Base-by-base conservation (phyloP, 92 coral and sea anemone genomes). In the Palythoa heliodiscus region DNA sequence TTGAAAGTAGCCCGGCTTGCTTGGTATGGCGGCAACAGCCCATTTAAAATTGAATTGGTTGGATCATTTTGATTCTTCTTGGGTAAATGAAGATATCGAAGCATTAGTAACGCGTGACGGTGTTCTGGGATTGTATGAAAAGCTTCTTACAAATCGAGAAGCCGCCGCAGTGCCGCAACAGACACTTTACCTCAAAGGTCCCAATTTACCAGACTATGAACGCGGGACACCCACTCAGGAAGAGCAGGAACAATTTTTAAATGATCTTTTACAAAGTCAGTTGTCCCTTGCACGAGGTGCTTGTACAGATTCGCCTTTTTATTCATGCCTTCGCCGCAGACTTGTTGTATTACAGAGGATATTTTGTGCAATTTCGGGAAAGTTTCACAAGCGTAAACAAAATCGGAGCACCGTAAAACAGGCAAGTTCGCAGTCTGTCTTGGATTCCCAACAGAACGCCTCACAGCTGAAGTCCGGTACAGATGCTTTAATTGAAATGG, bases 41-140 rank as follows among this genome's bases (percentile, higher is more conserved):
- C 83, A 90, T 52, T 74, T 84, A 52, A 89, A 91, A 88, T 69
- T 93, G 48, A 93, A 93, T 63, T 89, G 95, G 95, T 67, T 93
- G 87, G 97, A 93, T 73, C 97, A 93, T 84, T 93, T 93, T 69
- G 93, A 93, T 89, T 89, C 95, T 66, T 85, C 94, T 16, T 93
- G 97, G 97, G 92, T 86, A 43, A 93, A 77, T 78, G 97, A 93
- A 66, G 92, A 93, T 67, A 87, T 91, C 40, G 89, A 89, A 78
- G 90, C 90, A 37, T 73, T 91, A 40, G 92, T 86, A n/a, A 87
- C 97, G 38, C 80, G 97, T 60, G 88, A 91, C 47, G 97, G 97
- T 63, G 97, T 93, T 71, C 88, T 93, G 71, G 80, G 87, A 52
- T 83, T 93, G 85, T 92, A 91, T 63, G 90, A 92, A 83, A 93